These are phyloP conservation scores for Dolomedes plantarius DNA, from an alignment of 2,888 invertebrate genomes.

Conservation along the genomic window DNA sequence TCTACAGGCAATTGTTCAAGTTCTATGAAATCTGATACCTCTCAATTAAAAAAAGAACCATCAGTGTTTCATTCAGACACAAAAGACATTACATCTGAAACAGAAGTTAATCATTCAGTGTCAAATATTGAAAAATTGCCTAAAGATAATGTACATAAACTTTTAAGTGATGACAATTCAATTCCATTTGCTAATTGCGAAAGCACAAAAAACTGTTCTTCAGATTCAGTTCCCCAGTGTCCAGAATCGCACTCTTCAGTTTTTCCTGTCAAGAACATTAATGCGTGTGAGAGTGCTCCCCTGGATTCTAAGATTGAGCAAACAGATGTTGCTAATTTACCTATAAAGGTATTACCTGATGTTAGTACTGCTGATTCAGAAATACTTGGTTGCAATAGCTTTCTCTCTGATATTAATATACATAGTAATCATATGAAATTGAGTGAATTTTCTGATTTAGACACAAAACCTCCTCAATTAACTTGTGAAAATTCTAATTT, in stretches of 20 bases:
- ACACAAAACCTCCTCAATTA: not conserved
- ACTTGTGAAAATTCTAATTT: slow-evolving; percentile 17
- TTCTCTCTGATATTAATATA: not conserved
- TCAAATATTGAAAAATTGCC: not conserved
- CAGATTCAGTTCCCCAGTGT: not conserved
- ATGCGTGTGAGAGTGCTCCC: not conserved
- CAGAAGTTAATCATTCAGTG: not conserved
- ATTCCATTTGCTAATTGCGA: not conserved
- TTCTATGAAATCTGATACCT: too few relatives aligned
- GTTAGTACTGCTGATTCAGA: not conserved
- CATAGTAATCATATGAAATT: not conserved
- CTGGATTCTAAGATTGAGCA: not conserved
- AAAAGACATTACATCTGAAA: not conserved
- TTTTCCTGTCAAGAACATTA: not conserved
- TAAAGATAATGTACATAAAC: not conserved
- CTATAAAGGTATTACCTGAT: not conserved
- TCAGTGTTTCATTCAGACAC: not conserved
- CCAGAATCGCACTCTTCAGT: not conserved
- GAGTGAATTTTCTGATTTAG: not conserved
- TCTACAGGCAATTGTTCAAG: not conserved
- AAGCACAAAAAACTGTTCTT: not conserved
- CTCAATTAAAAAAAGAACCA: not conserved
- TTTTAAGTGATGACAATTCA: not conserved
- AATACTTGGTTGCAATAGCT: not conserved
- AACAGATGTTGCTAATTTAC: not conserved